Evolutionary conservation across 92 coral and sea anemone species (phyloP).

Genomic region (Pocillopora meandrina): DNA sequence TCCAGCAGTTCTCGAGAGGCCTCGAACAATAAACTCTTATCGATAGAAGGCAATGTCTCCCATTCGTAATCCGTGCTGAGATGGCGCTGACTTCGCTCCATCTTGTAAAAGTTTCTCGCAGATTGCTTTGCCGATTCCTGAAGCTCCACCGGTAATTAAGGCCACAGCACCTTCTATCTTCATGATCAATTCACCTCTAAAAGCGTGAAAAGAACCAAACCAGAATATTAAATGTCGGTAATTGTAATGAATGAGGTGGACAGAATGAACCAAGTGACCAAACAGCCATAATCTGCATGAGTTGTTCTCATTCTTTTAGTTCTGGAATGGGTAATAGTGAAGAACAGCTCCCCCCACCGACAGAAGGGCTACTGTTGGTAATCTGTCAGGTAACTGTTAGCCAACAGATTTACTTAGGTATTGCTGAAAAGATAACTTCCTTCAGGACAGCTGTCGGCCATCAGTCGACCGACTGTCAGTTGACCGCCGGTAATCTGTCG

Average conservation of each 20-base stretch:
- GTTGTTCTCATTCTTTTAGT: too few relatives aligned
- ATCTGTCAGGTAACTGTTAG: too few relatives aligned
- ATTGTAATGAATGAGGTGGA: not conserved
- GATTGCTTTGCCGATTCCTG: conserved; percentile 72
- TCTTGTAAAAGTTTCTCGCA: conserved; percentile 52
- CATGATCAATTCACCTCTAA: conserved; percentile 16
- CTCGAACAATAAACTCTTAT: not conserved
- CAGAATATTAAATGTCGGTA: not conserved
- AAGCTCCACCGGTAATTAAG: conserved; percentile 69
- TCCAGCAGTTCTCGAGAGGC: not conserved
- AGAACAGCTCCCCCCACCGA: too few relatives aligned
- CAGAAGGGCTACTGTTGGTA: too few relatives aligned
- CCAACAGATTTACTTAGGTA: too few relatives aligned
- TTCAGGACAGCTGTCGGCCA: too few relatives aligned
- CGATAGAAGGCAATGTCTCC: not conserved
- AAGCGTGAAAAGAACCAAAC: not conserved
- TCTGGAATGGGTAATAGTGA: too few relatives aligned
- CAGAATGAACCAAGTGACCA: too few relatives aligned
- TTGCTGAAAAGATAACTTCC: too few relatives aligned
- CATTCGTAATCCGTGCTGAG: not conserved
- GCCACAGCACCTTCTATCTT: conserved; percentile 68
- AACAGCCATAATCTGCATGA: too few relatives aligned
- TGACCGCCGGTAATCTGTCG: too few relatives aligned
- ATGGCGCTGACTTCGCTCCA: conserved; percentile 31
- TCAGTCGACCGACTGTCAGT: too few relatives aligned